Conservation (phyloP, 1,140 invertebrate genomes). For the Zaprionus davidi region DNA sequence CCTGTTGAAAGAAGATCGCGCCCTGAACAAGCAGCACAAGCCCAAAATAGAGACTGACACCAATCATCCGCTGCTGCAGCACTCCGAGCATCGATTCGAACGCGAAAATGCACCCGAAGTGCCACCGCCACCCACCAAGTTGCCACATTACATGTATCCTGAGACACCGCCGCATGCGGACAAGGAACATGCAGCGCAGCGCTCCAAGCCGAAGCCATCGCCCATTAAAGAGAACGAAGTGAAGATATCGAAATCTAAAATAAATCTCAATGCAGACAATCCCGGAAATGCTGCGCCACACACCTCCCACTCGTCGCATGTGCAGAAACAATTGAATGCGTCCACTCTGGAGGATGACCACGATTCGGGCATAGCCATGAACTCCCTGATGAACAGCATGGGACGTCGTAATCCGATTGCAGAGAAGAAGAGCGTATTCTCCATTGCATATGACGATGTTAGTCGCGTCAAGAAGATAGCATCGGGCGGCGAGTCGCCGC, state of each 20-base stretch:
- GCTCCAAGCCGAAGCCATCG: slow-evolving; percentile 64
- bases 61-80: slow-evolving; percentile 89
- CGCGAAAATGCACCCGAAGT: slow-evolving; percentile 87
- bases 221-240: slow-evolving; percentile 82
- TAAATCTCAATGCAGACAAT: slow-evolving; percentile 48
- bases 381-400: slow-evolving; percentile 86
- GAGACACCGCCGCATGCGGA: slow-evolving; percentile 84
- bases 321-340: slow-evolving; percentile 77
- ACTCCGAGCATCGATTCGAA: slow-evolving; percentile 91
- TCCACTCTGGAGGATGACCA: slow-evolving; percentile 87
- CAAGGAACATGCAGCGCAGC: slow-evolving; percentile 35
- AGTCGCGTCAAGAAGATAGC: slow-evolving; percentile 80
- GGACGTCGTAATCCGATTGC: slow-evolving; percentile 89
- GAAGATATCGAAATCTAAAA: slow-evolving; percentile 69
- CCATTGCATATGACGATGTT: slow-evolving; percentile 95
- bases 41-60: slow-evolving; percentile 74
- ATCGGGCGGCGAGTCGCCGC: slow-evolving; percentile 81
- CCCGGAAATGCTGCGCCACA: slow-evolving; percentile 29
- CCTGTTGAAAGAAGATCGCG: slow-evolving; percentile 76
- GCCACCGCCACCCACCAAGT: slow-evolving; percentile 88
- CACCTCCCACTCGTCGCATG: slow-evolving; percentile 18
- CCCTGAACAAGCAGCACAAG: slow-evolving; percentile 72
- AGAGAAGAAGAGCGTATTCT: slow-evolving; percentile 97
- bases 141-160: slow-evolving; percentile 87
- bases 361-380: slow-evolving; percentile 90